Percentiles rank a stretch among this genome's conserved stretches.
Conservation (phyloP, 2,797 vertebrate species). For the Pantherophis vulpinus region DNA sequence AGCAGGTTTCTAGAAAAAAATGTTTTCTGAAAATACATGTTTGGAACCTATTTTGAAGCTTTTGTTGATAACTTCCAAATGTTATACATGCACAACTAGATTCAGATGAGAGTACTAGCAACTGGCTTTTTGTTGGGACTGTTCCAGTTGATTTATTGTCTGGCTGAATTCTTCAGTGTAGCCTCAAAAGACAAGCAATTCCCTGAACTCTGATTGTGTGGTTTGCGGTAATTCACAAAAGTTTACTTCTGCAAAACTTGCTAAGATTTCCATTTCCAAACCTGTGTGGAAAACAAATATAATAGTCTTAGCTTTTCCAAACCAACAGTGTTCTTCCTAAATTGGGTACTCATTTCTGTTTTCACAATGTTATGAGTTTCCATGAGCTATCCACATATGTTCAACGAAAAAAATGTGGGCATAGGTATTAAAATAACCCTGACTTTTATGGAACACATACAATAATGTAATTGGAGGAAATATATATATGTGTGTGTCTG, state of each 20-base stretch:
- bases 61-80: constrained; percentile 32
- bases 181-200: constrained; percentile 41
- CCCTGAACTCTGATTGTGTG: constrained; percentile 43
- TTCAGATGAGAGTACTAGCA: not conserved
- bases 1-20: not conserved
- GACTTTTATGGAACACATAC: not conserved
- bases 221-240: constrained; percentile 61
- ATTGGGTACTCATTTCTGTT: constrained; percentile 33
- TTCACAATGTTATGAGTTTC: constrained; percentile 38
- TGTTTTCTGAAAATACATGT: not conserved
- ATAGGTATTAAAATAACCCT: constrained; percentile 10
- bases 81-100: not conserved
- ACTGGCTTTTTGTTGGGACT: constrained; percentile 20
- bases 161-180: constrained; percentile 50
- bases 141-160: constrained; percentile 49
- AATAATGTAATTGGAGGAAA: not conserved
- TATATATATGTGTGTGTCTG: too few relatives aligned
- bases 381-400: constrained; percentile 12
- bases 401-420: not conserved
- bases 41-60: not conserved
- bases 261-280: constrained; percentile 49
- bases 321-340: constrained; percentile 30
- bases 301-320: constrained; percentile 47
- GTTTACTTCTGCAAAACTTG: constrained; percentile 48
- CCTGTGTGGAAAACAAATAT: constrained; percentile 44